These are phyloP conservation scores for Plutomurus gul DNA, from an alignment of 1,140 invertebrate species.

Conservation along the genomic window DNA sequence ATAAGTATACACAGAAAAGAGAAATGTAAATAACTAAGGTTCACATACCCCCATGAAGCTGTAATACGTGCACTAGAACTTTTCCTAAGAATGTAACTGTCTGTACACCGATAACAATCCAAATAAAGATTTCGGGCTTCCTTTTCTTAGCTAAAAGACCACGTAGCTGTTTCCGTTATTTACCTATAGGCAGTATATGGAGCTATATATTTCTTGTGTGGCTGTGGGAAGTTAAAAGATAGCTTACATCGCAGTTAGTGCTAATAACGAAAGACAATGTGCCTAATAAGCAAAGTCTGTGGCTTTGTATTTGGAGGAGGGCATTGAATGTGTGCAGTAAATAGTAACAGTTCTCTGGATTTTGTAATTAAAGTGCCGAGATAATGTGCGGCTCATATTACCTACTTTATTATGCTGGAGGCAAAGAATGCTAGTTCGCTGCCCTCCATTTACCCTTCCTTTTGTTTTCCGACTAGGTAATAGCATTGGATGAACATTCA, in stretches of 20 bases:
- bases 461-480: background rate
- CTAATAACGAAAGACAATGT: background rate
- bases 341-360: background rate
- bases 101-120: constrained; percentile 6
- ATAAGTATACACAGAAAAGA: no score
- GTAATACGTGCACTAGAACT: no score
- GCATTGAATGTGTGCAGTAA: background rate
- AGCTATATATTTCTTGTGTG: background rate
- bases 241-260: no score
- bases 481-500: background rate
- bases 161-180: background rate
- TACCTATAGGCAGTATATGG: background rate
- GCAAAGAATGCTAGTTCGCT: constrained; percentile 7
- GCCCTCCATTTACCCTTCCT: background rate
- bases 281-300: background rate
- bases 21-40: no score
- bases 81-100: background rate
- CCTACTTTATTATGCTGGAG: background rate
- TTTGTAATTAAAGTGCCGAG: constrained; percentile 1
- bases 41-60: no score
- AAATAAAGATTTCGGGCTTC: background rate
- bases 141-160: no score
- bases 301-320: background rate
- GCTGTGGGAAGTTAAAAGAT: background rate
- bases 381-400: background rate